Base-by-base conservation (phyloP, 2,797 vertebrate species). In the Lepus oiostolus region DNA sequence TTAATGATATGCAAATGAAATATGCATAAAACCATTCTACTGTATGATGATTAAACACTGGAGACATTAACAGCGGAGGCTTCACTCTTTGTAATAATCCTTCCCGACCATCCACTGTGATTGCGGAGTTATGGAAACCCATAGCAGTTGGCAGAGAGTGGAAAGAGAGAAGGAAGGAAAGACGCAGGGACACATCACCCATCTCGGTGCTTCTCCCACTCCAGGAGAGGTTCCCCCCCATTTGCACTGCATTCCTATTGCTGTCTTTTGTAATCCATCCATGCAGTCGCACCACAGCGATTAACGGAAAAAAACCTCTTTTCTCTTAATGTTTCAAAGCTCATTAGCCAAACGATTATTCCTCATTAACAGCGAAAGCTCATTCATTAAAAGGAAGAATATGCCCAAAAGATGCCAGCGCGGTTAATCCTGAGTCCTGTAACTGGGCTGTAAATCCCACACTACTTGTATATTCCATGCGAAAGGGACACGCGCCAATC, bases 1-100 rank as follows among this genome's bases (percentile, higher is more conserved):
- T 99, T 99, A 99, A 99, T 99, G 99, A 99, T 99, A 99, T 99
- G 99, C 99, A 99, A 99, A 99, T 99, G 99, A 99, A 99, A 99
- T 99, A 99, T 99, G 99, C 99, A 99, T 99, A 99, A 99, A 99
- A 99, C 98, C 99, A 99, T 99, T 99, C 99, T 99, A 99, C 99
- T 99, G 99, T 99, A 99, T 98, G 99, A 99, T 99, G 99, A 99
- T 99, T 99, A 99, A 99, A 99, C 99, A 99, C 99, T 98, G 99
- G 99, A 99, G 99, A 99, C 99, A 99, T 99, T 99, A 99, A 98
- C 99, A 98, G 97, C 98, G 95, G 97, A 98, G 96, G 96, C 98
- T 98, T 98, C 97, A 68, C 98, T 98, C 98, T 98, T 98, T 98
- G 95, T 98, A 98, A 98, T 98, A 98, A 98, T 98, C 98, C 98